These are phyloP conservation scores for Pediacus dermestoides DNA, from an alignment of 2,888 invertebrate species.

Conservation along the genomic window DNA sequence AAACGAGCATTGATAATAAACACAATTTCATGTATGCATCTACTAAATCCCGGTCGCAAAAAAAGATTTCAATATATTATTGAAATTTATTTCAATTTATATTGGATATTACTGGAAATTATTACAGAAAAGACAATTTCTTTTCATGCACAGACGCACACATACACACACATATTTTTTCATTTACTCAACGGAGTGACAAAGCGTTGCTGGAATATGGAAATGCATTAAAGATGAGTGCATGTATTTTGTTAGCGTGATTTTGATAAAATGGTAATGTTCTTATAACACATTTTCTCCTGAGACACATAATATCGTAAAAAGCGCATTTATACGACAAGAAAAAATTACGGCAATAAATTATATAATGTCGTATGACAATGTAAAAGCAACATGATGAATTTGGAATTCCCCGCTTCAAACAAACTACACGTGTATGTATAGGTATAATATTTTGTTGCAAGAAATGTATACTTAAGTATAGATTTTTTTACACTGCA, in stretches of 20 bases:
- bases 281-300: conserved; percentile 1
- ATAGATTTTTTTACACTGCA: conserved; percentile 1
- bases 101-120: too few relatives aligned
- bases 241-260: conserved; percentile 2
- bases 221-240: conserved; percentile 2
- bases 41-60: too few relatives aligned
- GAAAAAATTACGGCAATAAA: conserved; percentile 2
- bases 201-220: conserved; percentile 1
- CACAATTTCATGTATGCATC: too few relatives aligned
- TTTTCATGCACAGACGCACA: too few relatives aligned
- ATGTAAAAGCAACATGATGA: background rate
- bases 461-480: too few relatives aligned
- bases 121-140: too few relatives aligned
- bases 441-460: too few relatives aligned
- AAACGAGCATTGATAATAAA: too few relatives aligned
- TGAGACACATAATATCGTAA: background rate
- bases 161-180: too few relatives aligned
- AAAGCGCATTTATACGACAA: conserved; percentile 1
- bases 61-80: too few relatives aligned
- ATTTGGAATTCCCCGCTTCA: background rate
- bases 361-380: conserved; percentile 2
- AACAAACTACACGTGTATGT: too few relatives aligned
- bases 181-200: background rate
- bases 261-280: conserved; percentile 2
- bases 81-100: too few relatives aligned